Evolutionary conservation across 2,797 vertebrate genomes (phyloP), one percentile per base, ranked within the genome.

Genomic region (Acrossocheilus fasciatus): DNA sequence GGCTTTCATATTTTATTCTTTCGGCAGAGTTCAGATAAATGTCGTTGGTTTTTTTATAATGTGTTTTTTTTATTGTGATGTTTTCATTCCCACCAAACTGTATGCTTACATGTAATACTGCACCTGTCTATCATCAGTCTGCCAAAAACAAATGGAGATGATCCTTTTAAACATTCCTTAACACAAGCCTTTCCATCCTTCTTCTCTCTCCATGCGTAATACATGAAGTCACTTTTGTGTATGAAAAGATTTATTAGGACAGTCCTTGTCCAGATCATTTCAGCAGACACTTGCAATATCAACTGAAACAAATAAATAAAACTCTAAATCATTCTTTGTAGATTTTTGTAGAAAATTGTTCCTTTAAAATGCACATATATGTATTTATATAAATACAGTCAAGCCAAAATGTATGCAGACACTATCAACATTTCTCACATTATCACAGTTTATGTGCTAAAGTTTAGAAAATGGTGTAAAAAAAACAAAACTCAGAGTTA

Each of bases 101-200:
- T 26, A 77, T 47, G 64, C 47, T 69, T 54, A 26, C 26, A 14
- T 81, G 26, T 59, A 36, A 26, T 50, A 8, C 26, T 69, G 45
- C 11, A 34, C 34, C 20, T 75, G 17, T 43, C 4, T 43, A 6
- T 54, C 69, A 36, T 30, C 23, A 36, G 45, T 59, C 30, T 50
- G n/a, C n/a, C n/a, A 30, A 78, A 39, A 50, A 84, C 30, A 18
- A 70, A 50, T 62, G 43, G 39, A 64, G 77, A 81, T 4, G 1
- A 52, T 52, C 23, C 14, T 66, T 75, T 68, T 76, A 69, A 85
- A 86, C 84, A 86, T 85, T 88, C 54, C 73, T 79, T 5, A 72
- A 70, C 66, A 57, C 39, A 47, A 18, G 4, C 15, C 39, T 70
- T 68, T 77, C 45, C 36, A 79, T 70, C n/a, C 17, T 23, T 41